Percentiles rank a stretch among this genome's conserved stretches.
phyloP scores from a whole-genome alignment of 2,113 vertebrate genomes.

The Menura novaehollandiae region DNA sequence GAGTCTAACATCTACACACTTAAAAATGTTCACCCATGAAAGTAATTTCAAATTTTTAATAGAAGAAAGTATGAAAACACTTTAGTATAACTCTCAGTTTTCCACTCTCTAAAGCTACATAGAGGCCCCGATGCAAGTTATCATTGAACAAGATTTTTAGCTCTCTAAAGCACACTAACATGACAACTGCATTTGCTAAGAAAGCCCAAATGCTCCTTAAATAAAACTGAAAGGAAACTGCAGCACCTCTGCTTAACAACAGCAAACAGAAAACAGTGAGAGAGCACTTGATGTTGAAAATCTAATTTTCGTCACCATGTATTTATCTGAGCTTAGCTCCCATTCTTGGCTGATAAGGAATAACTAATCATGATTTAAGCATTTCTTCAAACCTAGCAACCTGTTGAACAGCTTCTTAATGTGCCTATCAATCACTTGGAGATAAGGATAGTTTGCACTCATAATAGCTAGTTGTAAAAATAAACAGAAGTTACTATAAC shows the following conservation, averaged over 20 bases:
- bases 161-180: neutral
- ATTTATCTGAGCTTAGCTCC: conserved; percentile 72
- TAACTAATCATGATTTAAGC: conserved; percentile 76
- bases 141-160: conserved; percentile 27
- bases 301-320: conserved; percentile 57
- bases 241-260: conserved; percentile 30
- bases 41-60: neutral
- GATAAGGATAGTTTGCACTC: conserved; percentile 80
- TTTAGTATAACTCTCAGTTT: neutral
- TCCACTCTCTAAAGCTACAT: neutral
- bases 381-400: conserved; percentile 82
- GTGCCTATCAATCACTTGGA: conserved; percentile 79
- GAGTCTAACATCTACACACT: neutral
- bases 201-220: conserved; percentile 27
- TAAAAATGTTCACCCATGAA: neutral
- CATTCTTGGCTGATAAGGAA: conserved; percentile 72
- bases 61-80: neutral
- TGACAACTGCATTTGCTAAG: neutral
- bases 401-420: conserved; percentile 83
- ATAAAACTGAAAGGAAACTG: conserved; percentile 46
- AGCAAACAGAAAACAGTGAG: conserved; percentile 44
- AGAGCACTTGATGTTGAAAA: conserved; percentile 61
- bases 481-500: conserved; percentile 83
- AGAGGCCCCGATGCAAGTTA: neutral
- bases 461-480: conserved; percentile 82